These are phyloP conservation scores for Melanostoma scalare DNA, from an alignment of 2,888 invertebrate genomes.

Conservation along the genomic window DNA sequence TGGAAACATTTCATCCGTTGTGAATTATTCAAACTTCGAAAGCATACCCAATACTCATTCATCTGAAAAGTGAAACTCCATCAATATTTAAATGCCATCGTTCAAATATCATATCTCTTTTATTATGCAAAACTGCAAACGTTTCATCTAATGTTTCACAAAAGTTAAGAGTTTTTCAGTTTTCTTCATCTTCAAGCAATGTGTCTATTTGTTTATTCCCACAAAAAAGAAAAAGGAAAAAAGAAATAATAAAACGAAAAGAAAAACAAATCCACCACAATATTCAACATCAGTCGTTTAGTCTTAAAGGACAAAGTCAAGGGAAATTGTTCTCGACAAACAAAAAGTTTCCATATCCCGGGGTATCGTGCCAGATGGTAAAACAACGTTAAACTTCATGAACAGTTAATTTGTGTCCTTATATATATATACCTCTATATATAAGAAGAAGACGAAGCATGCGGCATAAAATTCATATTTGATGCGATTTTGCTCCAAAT, in stretches of 20 bases:
- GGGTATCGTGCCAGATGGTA: slow-evolving; percentile 51
- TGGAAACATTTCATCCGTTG: too few relatives aligned
- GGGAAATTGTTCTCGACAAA: slow-evolving; percentile 36
- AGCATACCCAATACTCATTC: too few relatives aligned
- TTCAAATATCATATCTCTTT: too few relatives aligned
- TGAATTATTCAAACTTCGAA: too few relatives aligned
- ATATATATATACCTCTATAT: not conserved
- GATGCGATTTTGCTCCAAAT: slow-evolving; percentile 57
- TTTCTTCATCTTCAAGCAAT: not conserved
- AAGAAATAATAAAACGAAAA: too few relatives aligned
- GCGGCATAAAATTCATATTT: slow-evolving; percentile 71
- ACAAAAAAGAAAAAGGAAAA: not conserved
- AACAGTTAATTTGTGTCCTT: slow-evolving; percentile 70
- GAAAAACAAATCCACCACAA: too few relatives aligned
- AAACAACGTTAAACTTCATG: slow-evolving; percentile 71
- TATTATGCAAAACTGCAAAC: not conserved
- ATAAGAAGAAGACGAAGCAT: slow-evolving; percentile 29
- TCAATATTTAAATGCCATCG: too few relatives aligned
- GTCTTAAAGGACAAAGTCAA: slow-evolving; percentile 53
- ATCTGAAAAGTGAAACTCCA: too few relatives aligned
- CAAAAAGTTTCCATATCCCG: slow-evolving; percentile 52
- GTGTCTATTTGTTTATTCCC: slow-evolving; percentile 2
- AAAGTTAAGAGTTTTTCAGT: not conserved
- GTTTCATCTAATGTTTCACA: not conserved
- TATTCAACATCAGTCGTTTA: too few relatives aligned